Conservation (phyloP, 2,797 vertebrate genomes). For the Myiothlypis coronata region DNA sequence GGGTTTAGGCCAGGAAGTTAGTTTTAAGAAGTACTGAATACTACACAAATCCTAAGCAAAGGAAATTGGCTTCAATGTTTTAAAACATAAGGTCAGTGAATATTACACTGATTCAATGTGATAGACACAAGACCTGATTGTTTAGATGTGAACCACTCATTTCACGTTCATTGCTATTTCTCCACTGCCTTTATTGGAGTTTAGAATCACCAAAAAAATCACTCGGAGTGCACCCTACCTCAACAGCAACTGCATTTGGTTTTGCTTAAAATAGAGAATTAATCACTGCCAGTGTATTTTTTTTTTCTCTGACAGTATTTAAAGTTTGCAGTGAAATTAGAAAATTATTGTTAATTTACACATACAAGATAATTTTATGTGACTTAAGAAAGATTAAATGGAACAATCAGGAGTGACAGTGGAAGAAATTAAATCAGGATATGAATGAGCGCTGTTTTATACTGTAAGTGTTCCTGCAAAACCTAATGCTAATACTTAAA, state of each 20-base stretch:
- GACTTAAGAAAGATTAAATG: slow-evolving; percentile 73
- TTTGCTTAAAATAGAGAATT: slow-evolving; percentile 53
- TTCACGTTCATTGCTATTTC: slow-evolving; percentile 42
- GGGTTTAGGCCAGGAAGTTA: slow-evolving; percentile 63
- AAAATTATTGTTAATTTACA: slow-evolving; percentile 68
- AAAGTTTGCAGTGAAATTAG: slow-evolving; percentile 51
- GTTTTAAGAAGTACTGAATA: slow-evolving; percentile 60
- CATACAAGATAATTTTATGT: slow-evolving; percentile 65
- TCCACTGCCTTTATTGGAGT: background rate
- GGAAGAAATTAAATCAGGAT: slow-evolving; percentile 77
- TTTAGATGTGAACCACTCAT: slow-evolving; percentile 33
- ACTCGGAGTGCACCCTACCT: background rate
- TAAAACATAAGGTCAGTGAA: slow-evolving; percentile 54
- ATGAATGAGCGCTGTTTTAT: slow-evolving; percentile 73
- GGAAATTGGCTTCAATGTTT: slow-evolving; percentile 70
- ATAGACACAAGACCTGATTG: background rate
- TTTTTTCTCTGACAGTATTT: slow-evolving; percentile 19
- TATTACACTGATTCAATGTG: background rate
- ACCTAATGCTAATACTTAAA: slow-evolving; percentile 65
- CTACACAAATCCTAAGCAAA: slow-evolving; percentile 39
- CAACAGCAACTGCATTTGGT: background rate
- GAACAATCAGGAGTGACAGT: slow-evolving; percentile 65
- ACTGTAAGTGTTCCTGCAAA: slow-evolving; percentile 64
- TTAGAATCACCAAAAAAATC: background rate
- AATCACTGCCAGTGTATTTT: background rate